These are phyloP conservation scores for Gymnocheta viridis DNA, from an alignment of 2,888 invertebrate genomes.

Conservation along the genomic window DNA sequence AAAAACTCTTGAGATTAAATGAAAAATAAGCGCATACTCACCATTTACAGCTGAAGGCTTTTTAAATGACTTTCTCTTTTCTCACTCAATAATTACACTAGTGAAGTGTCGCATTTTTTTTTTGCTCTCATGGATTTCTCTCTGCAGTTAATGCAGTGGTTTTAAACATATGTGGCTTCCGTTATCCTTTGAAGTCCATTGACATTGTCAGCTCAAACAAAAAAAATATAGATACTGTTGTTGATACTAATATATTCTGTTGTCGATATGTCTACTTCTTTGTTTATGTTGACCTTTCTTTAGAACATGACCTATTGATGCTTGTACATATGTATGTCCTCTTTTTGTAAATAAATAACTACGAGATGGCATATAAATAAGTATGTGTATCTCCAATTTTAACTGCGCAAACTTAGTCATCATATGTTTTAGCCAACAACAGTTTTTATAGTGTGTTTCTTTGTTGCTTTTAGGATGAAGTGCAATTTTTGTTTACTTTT, in stretches of 20 bases:
- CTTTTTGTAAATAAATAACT: background rate
- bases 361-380: background rate
- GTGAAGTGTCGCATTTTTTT: background rate
- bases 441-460: background rate
- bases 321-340: background rate
- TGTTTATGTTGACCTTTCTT: constrained; percentile 62
- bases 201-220: constrained; percentile 51
- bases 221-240: constrained; percentile 5
- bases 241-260: background rate
- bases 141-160: constrained; percentile 43
- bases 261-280: constrained; percentile 32
- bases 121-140: background rate
- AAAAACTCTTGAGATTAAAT: background rate
- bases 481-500: constrained; percentile 4
- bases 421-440: constrained; percentile 33
- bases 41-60: constrained; percentile 1
- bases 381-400: background rate
- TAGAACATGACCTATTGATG: constrained; percentile 58
- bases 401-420: constrained; percentile 13
- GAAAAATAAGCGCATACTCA: constrained; percentile 54
- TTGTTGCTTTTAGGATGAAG: background rate
- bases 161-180: constrained; percentile 53
- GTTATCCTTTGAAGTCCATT: constrained; percentile 64
- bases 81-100: background rate
- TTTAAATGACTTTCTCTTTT: background rate